Evolutionary conservation across 1,140 invertebrate species (phyloP).

Genomic region (Bombus impatiens): DNA sequence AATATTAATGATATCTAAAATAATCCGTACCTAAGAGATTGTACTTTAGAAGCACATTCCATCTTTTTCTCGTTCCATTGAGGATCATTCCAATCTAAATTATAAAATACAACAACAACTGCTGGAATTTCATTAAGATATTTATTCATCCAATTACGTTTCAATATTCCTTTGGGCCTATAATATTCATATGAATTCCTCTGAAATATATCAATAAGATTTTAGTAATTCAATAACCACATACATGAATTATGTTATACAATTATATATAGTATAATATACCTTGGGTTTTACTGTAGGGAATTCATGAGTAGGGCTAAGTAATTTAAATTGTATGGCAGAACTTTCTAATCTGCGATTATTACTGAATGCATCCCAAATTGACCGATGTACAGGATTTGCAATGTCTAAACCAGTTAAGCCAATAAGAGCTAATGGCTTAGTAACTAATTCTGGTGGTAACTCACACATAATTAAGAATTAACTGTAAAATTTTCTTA

Average conservation of each 20-base stretch:
- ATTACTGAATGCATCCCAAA: constrained; percentile 96
- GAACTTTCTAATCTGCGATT: constrained; percentile 90
- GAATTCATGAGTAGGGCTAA: constrained; percentile 91
- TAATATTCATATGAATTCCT: constrained; percentile 97
- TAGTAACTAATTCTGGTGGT: constrained; percentile 89
- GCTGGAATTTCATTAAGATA: constrained; percentile 95
- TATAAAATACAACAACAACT: constrained; percentile 96
- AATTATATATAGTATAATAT: neutral
- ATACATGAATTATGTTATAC: constrained; percentile 3
- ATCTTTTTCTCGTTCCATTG: constrained; percentile 97
- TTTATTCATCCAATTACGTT: constrained; percentile 97
- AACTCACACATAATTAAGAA: constrained; percentile 83
- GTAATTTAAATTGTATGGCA: constrained; percentile 92
- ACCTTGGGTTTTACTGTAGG: constrained; percentile 95
- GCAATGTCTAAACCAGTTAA: constrained; percentile 92
- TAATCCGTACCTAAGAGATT: constrained; percentile 88
- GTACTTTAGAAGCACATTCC: constrained; percentile 95
- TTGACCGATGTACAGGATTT: constrained; percentile 93
- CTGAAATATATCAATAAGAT: constrained; percentile 76
- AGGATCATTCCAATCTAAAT: constrained; percentile 98
- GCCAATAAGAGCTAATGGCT: constrained; percentile 92
- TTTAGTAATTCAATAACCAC: constrained; percentile 11
- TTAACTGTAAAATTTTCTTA: constrained; percentile 18
- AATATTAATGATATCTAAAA: neutral
- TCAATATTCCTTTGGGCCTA: constrained; percentile 97